A percentile compares a stretch with the other conserved stretches of the same genome.
phyloP scores from a whole-genome alignment of 2,888 invertebrate species.

The Trachelus stipa region DNA sequence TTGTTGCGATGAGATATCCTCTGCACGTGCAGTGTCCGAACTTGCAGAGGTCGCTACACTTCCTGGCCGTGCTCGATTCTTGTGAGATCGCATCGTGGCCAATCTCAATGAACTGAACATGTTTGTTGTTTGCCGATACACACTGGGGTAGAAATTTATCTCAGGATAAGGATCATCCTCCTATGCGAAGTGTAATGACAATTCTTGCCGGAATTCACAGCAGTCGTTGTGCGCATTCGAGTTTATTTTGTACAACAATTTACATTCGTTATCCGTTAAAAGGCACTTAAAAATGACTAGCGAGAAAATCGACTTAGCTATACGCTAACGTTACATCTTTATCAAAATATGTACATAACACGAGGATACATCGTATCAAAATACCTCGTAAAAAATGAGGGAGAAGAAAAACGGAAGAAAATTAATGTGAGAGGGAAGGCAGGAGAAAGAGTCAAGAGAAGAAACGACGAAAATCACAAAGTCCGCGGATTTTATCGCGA shows the following conservation, averaged over 20 bases:
- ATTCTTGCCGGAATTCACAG: not conserved
- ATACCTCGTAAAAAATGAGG: constrained; percentile 19
- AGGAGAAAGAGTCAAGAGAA: not conserved
- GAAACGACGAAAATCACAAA: not conserved
- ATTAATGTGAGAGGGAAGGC: not conserved
- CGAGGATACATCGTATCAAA: constrained; percentile 24
- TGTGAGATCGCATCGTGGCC: constrained; percentile 62
- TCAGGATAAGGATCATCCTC: not conserved
- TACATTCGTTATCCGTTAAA: not conserved
- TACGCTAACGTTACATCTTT: constrained; percentile 19
- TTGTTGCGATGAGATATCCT: constrained; percentile 44
- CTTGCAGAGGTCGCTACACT: constrained; percentile 62
- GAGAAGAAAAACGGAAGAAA: constrained; percentile 3
- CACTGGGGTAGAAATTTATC: not conserved
- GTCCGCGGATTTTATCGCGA: not conserved
- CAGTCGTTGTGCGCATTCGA: constrained; percentile 2
- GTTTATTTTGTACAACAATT: constrained; percentile 22
- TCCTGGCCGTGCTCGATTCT: constrained; percentile 59
- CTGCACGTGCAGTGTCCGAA: constrained; percentile 53
- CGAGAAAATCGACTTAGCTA: not conserved
- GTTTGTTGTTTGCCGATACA: constrained; percentile 29
- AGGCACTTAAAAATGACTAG: not conserved
- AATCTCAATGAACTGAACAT: constrained; percentile 64
- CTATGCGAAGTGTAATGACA: not conserved
- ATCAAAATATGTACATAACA: constrained; percentile 23